These are phyloP conservation scores for Pogonomyrmex californicus DNA, from an alignment of 1,140 invertebrate species.

Conservation along the genomic window DNA sequence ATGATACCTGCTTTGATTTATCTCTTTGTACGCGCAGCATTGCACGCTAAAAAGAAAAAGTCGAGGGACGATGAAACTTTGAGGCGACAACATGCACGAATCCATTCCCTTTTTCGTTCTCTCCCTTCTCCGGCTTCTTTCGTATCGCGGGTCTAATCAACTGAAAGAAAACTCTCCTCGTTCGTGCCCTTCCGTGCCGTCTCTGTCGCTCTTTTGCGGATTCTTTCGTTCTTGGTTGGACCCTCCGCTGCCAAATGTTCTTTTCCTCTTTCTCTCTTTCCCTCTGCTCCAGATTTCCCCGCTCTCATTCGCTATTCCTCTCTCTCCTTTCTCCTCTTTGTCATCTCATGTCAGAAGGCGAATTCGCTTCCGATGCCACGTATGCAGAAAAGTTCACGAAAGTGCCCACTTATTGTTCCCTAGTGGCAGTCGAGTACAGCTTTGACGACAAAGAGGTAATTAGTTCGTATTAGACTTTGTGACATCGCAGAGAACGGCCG, in stretches of 20 bases:
- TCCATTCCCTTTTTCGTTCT: constrained; percentile 43
- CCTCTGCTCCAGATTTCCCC: constrained; percentile 16
- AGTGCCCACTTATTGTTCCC: constrained; percentile 80
- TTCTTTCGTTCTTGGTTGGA: constrained; percentile 3
- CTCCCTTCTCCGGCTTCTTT: constrained; percentile 34
- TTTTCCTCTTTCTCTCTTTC: constrained; percentile 40
- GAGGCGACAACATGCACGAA: constrained; percentile 48
- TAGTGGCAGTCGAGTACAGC: constrained; percentile 77
- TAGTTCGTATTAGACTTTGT: constrained; percentile 83
- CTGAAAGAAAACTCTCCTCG: constrained; percentile 74
- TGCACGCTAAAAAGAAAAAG: constrained; percentile 14
- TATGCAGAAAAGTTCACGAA: constrained; percentile 81
- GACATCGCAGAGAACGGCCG: constrained; percentile 72
- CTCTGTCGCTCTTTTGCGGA: constrained; percentile 29
- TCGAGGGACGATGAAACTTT: constrained; percentile 54
- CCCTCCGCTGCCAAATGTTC: not conserved
- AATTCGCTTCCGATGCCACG: constrained; percentile 77
- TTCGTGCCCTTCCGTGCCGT: constrained; percentile 28
- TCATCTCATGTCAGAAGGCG: constrained; percentile 50
- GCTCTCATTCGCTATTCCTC: constrained; percentile 35
- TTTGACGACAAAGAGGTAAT: constrained; percentile 82
- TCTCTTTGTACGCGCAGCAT: constrained; percentile 46
- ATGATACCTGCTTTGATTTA: constrained; percentile 80
- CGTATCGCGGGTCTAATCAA: constrained; percentile 77
- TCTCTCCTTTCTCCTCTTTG: constrained; percentile 44